phyloP scores from a whole-genome alignment of 1,140 invertebrate genomes.

The Drosophila simulans region DNA sequence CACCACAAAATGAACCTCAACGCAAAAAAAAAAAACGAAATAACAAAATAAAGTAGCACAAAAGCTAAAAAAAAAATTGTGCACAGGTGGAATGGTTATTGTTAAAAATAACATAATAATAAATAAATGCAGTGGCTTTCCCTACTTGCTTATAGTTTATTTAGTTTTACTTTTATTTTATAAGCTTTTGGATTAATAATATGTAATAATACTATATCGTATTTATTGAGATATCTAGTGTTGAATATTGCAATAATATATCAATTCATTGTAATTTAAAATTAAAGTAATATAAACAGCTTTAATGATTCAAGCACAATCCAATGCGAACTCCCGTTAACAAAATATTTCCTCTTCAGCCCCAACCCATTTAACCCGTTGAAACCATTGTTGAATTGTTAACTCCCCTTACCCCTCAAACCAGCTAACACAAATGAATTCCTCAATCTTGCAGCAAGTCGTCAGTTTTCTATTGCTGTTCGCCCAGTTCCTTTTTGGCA shows the following conservation, averaged over 20 bases:
- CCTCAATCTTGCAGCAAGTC: conserved; percentile 7
- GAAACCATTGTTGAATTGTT: conserved; percentile 6
- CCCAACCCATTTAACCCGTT: conserved; percentile 5
- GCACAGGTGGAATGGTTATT: neutral
- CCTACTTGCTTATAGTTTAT: too few relatives aligned
- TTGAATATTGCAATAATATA: too few relatives aligned
- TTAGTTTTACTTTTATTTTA: too few relatives aligned
- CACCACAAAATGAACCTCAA: conserved; percentile 34
- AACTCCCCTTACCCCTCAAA: neutral
- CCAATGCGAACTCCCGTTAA: too few relatives aligned
- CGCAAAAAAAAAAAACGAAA: conserved; percentile 11
- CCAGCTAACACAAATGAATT: neutral
- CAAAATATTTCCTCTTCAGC: too few relatives aligned
- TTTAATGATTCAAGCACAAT: too few relatives aligned
- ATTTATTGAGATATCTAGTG: too few relatives aligned
- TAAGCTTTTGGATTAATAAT: too few relatives aligned
- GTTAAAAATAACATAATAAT: too few relatives aligned
- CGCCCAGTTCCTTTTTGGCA: conserved; percentile 63
- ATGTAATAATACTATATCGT: too few relatives aligned
- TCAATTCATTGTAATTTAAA: neutral
- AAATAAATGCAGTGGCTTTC: too few relatives aligned
- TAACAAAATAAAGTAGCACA: neutral
- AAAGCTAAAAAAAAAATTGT: neutral
- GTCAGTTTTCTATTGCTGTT: conserved; percentile 44
- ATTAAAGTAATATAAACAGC: neutral